Evolutionary conservation across 2,113 vertebrate genomes (phyloP).

Genomic region (Notothenia coriiceps): DNA sequence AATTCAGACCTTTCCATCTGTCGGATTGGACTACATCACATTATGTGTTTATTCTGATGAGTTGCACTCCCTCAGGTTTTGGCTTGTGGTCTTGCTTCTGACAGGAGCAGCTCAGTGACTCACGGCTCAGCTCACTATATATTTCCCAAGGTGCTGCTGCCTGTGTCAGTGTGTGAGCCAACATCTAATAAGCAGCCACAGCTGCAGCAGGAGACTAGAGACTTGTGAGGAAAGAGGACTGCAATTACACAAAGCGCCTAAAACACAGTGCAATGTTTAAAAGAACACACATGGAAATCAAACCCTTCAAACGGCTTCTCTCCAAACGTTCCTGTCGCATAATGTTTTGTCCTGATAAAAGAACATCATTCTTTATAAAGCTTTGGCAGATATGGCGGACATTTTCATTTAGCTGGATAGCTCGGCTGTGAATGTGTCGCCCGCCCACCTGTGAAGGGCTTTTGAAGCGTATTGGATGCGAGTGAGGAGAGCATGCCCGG

Average conservation of each 20-base stretch:
- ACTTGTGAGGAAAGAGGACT: conserved; percentile 5
- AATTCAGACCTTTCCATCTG: conserved; percentile 28
- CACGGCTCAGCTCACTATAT: conserved; percentile 40
- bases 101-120: conserved; percentile 49
- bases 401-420: conserved; percentile 41
- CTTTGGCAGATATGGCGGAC: conserved; percentile 12
- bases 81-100: neutral
- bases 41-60: conserved; percentile 22
- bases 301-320: conserved; percentile 9
- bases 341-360: conserved; percentile 9
- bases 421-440: conserved; percentile 26
- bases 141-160: conserved; percentile 30
- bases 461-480: conserved; percentile 24
- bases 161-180: neutral
- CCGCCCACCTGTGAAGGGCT: conserved; percentile 49
- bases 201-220: conserved; percentile 11
- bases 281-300: conserved; percentile 2
- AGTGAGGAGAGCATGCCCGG: conserved; percentile 17
- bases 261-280: neutral
- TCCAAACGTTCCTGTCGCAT: neutral
- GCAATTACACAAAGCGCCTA: conserved; percentile 40
- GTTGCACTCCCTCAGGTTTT: conserved; percentile 17
- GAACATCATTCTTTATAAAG: conserved; percentile 12
- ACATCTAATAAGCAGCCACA: conserved; percentile 36
- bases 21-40: conserved; percentile 19